phyloP scores from a whole-genome alignment of 2,797 vertebrate genomes.

The Acanthopagrus latus region DNA sequence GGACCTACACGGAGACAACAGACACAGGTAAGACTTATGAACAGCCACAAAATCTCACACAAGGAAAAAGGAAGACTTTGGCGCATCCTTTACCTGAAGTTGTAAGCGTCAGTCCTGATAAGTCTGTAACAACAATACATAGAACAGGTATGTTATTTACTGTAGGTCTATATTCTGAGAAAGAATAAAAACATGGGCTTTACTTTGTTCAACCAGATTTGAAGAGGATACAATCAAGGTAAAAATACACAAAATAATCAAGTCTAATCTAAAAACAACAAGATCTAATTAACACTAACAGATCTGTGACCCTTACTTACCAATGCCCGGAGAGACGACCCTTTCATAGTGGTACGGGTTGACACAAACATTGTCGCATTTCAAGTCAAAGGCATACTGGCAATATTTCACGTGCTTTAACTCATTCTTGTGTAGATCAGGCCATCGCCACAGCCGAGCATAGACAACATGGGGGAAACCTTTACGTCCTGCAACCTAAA shows the following conservation, averaged over 20 bases:
- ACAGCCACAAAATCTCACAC: not conserved
- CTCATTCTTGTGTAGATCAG: conserved; percentile 98
- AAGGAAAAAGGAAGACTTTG: not conserved
- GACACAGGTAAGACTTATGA: conserved; percentile 18
- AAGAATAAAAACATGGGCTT: not conserved
- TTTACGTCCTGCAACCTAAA: conserved; percentile 95
- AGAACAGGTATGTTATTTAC: not conserved
- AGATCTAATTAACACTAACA: not conserved
- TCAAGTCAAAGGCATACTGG: conserved; percentile 98
- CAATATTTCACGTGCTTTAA: conserved; percentile 98
- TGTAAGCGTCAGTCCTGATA: conserved; percentile 95
- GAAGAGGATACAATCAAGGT: not conserved
- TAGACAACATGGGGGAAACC: conserved; percentile 98
- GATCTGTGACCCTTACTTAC: conserved; percentile 80
- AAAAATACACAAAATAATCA: not conserved
- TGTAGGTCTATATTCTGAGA: not conserved
- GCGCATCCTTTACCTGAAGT: conserved; percentile 88
- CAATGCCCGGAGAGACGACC: conserved; percentile 96
- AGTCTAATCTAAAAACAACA: not conserved
- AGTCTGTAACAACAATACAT: conserved; percentile 85
- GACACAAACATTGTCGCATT: conserved; percentile 97
- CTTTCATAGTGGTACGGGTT: conserved; percentile 99
- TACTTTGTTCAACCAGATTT: not conserved
- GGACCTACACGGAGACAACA: conserved; percentile 82
- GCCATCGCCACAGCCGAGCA: conserved; percentile 97